A percentile compares a stretch with the other conserved stretches of the same genome.
phyloP scores from a whole-genome alignment of 2,797 vertebrate genomes.

The Brotula barbata region DNA sequence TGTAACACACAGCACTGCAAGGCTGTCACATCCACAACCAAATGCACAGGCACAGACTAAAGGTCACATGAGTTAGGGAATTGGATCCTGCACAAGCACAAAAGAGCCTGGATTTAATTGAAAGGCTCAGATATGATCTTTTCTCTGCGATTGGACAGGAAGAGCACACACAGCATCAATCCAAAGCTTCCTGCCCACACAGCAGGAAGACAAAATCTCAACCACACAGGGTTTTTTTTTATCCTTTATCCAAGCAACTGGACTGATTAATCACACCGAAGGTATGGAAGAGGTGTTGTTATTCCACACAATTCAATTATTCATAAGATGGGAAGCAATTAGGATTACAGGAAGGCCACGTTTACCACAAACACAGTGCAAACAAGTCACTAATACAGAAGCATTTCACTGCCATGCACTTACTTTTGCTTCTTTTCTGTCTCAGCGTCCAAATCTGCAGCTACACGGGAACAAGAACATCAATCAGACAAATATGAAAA shows the following conservation, averaged over 20 bases:
- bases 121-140: constrained; percentile 31
- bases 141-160: constrained; percentile 40
- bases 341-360: neutral
- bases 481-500: neutral
- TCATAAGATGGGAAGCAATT: constrained; percentile 1
- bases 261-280: neutral
- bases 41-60: constrained; percentile 20
- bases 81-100: constrained; percentile 14
- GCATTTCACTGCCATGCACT: constrained; percentile 44
- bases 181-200: neutral
- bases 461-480: constrained; percentile 28
- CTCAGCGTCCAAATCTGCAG: constrained; percentile 56
- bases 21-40: constrained; percentile 17
- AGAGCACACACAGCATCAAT: constrained; percentile 25
- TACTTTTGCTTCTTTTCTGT: constrained; percentile 69
- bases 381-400: neutral
- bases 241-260: too few species aligned
- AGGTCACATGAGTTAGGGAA: neutral
- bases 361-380: neutral
- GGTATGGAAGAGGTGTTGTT: neutral
- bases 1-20: constrained; percentile 49
- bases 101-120: constrained; percentile 35
- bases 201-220: too few species aligned
- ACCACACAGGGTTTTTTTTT: too few species aligned
- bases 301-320: constrained; percentile 6